Evolutionary conservation across 2,113 vertebrate genomes (phyloP).

Genomic region (Odontesthes bonariensis): DNA sequence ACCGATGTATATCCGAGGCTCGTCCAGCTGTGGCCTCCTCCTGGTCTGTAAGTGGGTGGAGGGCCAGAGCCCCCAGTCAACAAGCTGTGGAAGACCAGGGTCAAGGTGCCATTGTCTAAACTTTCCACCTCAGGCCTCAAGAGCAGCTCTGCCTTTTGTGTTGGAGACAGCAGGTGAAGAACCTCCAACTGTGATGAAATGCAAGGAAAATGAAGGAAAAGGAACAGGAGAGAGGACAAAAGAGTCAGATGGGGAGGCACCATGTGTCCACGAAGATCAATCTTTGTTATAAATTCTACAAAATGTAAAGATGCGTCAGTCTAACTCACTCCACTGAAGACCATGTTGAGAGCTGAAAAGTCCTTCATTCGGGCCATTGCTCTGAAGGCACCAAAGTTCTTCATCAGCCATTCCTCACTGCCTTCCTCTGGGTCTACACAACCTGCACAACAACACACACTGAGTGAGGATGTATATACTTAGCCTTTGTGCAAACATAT

Average conservation of each 20-base stretch:
- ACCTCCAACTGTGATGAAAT: constrained; percentile 75
- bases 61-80: constrained; percentile 26
- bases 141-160: constrained; percentile 81
- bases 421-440: constrained; percentile 65
- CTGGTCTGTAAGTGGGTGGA: constrained; percentile 15
- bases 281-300: neutral
- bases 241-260: neutral
- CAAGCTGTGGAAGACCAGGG: constrained; percentile 76
- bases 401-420: constrained; percentile 80
- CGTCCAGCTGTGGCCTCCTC: constrained; percentile 23
- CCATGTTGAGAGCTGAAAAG: constrained; percentile 75
- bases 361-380: constrained; percentile 75
- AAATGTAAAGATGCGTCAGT: neutral
- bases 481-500: neutral
- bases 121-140: constrained; percentile 61
- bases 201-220: neutral
- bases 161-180: constrained; percentile 76
- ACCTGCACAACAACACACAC: constrained; percentile 54
- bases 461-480: neutral
- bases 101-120: constrained; percentile 70
- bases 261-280: neutral
- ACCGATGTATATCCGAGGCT: neutral
- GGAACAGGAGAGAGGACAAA: neutral
- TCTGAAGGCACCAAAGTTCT: constrained; percentile 82
- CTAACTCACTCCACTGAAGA: constrained; percentile 81